Evolutionary conservation across 1,140 invertebrate genomes (phyloP).

Genomic region (Bombus superbus): DNA sequence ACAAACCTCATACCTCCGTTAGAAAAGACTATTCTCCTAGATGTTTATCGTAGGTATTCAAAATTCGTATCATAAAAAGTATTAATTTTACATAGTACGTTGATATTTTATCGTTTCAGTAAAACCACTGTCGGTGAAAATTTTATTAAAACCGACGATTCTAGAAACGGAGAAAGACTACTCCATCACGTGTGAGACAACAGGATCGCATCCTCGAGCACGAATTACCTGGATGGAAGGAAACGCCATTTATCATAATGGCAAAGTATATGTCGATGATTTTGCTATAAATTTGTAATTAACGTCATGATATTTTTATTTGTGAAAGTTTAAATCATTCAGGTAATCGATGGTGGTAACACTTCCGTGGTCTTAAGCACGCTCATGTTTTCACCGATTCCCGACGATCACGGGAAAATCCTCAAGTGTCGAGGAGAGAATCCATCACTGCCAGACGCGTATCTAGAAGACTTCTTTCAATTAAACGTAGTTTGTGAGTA

Average conservation of each 20-base stretch:
- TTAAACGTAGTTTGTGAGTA: slow-evolving; percentile 95
- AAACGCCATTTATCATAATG: slow-evolving; percentile 87
- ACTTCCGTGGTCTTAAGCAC: slow-evolving; percentile 89
- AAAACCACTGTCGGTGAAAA: slow-evolving; percentile 88
- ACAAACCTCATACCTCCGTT: slow-evolving; percentile 91
- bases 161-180: slow-evolving; percentile 91
- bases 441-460: slow-evolving; percentile 87
- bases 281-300: not conserved
- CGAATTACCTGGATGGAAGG: slow-evolving; percentile 92
- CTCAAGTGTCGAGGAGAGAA: slow-evolving; percentile 94
- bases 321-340: slow-evolving; percentile 39
- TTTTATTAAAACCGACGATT: slow-evolving; percentile 87
- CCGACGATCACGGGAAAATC: slow-evolving; percentile 91
- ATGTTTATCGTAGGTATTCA: slow-evolving; percentile 89
- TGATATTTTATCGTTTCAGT: slow-evolving; percentile 83
- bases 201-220: slow-evolving; percentile 92
- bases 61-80: not conserved
- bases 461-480: slow-evolving; percentile 90
- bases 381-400: slow-evolving; percentile 90
- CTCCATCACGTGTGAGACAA: slow-evolving; percentile 89
- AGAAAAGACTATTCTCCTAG: slow-evolving; percentile 90
- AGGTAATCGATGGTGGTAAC: slow-evolving; percentile 87
- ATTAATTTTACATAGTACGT: not conserved
- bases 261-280: slow-evolving; percentile 84
- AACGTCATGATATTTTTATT: not conserved